These are phyloP conservation scores for Latheticus oryzae DNA, from an alignment of 2,888 invertebrate species.

Conservation along the genomic window DNA sequence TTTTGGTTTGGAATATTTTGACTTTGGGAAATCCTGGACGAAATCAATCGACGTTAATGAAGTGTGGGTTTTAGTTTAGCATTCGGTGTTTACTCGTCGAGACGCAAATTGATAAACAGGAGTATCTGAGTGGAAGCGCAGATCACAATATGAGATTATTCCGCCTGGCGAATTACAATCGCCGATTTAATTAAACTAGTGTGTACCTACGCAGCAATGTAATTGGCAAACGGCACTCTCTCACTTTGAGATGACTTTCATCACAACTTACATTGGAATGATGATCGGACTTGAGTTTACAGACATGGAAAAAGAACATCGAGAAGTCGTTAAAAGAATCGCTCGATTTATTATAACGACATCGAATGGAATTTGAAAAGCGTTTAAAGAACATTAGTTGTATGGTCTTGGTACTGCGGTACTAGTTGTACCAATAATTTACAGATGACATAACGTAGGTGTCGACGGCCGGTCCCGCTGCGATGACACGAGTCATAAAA, in stretches of 20 bases:
- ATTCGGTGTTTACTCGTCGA: slow-evolving; percentile 45
- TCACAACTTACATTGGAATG: slow-evolving; percentile 29
- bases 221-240: slow-evolving; percentile 54
- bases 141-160: slow-evolving; percentile 58
- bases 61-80: slow-evolving; percentile 36
- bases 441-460: slow-evolving; percentile 37
- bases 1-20: slow-evolving; percentile 7
- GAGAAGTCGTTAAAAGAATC: slow-evolving; percentile 13
- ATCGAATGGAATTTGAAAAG: slow-evolving; percentile 25
- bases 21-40: slow-evolving; percentile 21
- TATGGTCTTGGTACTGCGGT: slow-evolving; percentile 7
- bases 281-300: slow-evolving; percentile 25
- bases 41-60: slow-evolving; percentile 42
- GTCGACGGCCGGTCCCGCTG: slow-evolving; percentile 36
- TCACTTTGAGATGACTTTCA: slow-evolving; percentile 35
- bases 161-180: slow-evolving; percentile 58
- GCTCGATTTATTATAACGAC: slow-evolving; percentile 20
- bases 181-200: slow-evolving; percentile 60
- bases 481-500: slow-evolving; percentile 35
- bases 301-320: neutral
- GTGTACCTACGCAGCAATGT: slow-evolving; percentile 56
- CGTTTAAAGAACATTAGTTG: slow-evolving; percentile 25
- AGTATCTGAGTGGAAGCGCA: slow-evolving; percentile 53
- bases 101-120: slow-evolving; percentile 52
- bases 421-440: slow-evolving; percentile 29